A percentile compares a stretch with the other conserved stretches of the same genome.
These are phyloP conservation scores for Listronotus bonariensis DNA, from an alignment of 1,140 invertebrate genomes.

Conservation along the genomic window DNA sequence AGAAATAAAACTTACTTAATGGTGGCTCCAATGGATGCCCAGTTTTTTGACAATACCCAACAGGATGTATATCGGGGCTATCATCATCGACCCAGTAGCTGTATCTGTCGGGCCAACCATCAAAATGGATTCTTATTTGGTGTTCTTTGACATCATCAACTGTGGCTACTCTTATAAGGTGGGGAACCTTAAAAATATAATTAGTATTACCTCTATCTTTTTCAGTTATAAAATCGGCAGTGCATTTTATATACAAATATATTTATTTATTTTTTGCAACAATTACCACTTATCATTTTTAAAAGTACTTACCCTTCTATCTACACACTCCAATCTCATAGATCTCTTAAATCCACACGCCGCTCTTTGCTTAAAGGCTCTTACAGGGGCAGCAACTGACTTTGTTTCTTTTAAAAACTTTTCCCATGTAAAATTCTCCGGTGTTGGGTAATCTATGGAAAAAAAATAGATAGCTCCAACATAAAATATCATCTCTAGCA, in stretches of 20 bases:
- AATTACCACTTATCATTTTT: too few relatives aligned
- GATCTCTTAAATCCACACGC: conserved; percentile 81
- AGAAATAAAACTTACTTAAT: conserved; percentile 66
- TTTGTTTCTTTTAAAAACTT: conserved; percentile 80
- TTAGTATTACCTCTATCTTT: too few relatives aligned
- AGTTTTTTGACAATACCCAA: conserved; percentile 88
- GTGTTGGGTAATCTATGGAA: conserved; percentile 70
- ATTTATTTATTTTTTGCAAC: too few relatives aligned
- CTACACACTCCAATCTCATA: conserved; percentile 91
- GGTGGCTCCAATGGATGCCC: conserved; percentile 85
- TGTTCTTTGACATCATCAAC: conserved; percentile 77
- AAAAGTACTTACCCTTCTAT: conserved; percentile 63
- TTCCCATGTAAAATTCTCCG: conserved; percentile 82
- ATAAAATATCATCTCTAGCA: background rate
- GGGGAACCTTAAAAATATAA: conserved; percentile 61
- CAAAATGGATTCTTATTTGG: conserved; percentile 84
- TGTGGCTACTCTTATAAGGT: conserved; percentile 84
- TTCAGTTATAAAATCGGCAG: too few relatives aligned
- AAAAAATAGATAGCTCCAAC: too few relatives aligned
- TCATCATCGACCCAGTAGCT: conserved; percentile 92
- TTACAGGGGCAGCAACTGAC: conserved; percentile 75
- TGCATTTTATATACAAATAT: too few relatives aligned
- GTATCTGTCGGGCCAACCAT: conserved; percentile 87
- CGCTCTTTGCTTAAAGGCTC: conserved; percentile 80
- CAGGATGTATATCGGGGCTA: conserved; percentile 86